Evolutionary conservation across 2,797 vertebrate species (phyloP).

Genomic region (Lepidocolaptes lacrymiger): DNA sequence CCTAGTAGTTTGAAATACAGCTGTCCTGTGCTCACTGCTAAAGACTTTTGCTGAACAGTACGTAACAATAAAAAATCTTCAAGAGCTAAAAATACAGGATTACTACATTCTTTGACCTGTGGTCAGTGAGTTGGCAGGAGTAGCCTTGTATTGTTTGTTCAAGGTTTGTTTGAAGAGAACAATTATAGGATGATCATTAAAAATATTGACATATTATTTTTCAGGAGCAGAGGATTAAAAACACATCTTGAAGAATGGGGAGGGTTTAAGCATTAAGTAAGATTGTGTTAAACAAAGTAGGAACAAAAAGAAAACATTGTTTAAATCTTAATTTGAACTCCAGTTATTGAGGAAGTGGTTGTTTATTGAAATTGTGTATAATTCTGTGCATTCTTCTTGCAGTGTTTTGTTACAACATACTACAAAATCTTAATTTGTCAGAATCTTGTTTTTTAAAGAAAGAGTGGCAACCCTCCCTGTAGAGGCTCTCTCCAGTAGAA

Average conservation of each 20-base stretch:
- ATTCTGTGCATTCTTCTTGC: not conserved
- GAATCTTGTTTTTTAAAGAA: not conserved
- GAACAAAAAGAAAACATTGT: not conserved
- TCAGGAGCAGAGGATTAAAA: slow-evolving; percentile 34
- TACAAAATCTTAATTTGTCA: not conserved
- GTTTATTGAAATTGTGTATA: not conserved
- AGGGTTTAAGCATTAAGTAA: not conserved
- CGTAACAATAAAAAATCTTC: slow-evolving; percentile 19
- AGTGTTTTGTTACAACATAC: not conserved
- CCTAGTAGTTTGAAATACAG: not conserved
- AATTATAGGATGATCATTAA: slow-evolving; percentile 67
- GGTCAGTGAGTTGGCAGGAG: slow-evolving; percentile 46
- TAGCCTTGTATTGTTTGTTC: slow-evolving; percentile 53
- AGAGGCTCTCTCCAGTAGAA: not conserved
- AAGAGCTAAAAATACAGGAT: slow-evolving; percentile 61
- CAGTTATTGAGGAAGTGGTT: not conserved
- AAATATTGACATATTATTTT: slow-evolving; percentile 50
- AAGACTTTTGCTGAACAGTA: not conserved
- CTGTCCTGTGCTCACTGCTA: not conserved
- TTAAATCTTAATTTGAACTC: not conserved
- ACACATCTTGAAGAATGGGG: not conserved
- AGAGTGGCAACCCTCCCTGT: not conserved
- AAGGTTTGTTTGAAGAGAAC: slow-evolving; percentile 66
- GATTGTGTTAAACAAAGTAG: not conserved
- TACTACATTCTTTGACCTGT: slow-evolving; percentile 50